Percentiles rank a stretch among this genome's conserved stretches.
These are phyloP conservation scores for Oxyruncus cristatus DNA, from an alignment of 2,113 vertebrate genomes.

Conservation along the genomic window DNA sequence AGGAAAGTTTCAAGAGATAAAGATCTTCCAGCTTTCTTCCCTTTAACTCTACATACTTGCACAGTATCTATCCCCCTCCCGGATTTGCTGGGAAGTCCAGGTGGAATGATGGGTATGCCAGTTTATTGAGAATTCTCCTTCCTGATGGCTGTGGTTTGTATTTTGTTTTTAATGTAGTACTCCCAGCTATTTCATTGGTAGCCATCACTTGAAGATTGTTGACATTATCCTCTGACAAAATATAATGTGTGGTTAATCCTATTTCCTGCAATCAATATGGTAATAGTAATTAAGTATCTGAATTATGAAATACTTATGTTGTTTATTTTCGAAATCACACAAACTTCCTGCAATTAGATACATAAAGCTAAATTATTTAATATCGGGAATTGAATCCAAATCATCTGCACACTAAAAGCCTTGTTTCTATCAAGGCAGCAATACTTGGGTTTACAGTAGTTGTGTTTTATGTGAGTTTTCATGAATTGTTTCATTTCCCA, in stretches of 20 bases:
- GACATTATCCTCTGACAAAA: slow-evolving; percentile 16
- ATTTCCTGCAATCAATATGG: slow-evolving; percentile 60
- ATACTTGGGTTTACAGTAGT: background rate
- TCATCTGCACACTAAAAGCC: background rate
- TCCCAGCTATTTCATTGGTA: background rate
- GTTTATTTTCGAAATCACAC: slow-evolving; percentile 39
- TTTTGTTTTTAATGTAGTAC: background rate
- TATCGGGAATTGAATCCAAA: background rate
- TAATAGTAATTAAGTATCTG: slow-evolving; percentile 61
- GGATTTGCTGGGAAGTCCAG: background rate
- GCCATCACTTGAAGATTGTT: slow-evolving; percentile 2
- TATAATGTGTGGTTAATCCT: slow-evolving; percentile 35
- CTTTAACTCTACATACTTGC: background rate
- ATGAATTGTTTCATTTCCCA: background rate
- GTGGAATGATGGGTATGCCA: background rate
- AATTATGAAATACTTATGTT: slow-evolving; percentile 53
- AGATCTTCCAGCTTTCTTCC: background rate
- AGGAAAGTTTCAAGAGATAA: background rate
- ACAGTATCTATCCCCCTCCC: background rate
- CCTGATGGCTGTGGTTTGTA: background rate
- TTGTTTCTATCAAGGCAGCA: background rate
- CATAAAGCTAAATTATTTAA: slow-evolving; percentile 53
- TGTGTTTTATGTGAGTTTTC: background rate
- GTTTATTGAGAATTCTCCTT: background rate
- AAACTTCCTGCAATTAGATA: slow-evolving; percentile 61